Evolutionary conservation across 1,140 invertebrate species (phyloP), one percentile per base, ranked within the genome.

Genomic region (Calephelis nemesis): DNA sequence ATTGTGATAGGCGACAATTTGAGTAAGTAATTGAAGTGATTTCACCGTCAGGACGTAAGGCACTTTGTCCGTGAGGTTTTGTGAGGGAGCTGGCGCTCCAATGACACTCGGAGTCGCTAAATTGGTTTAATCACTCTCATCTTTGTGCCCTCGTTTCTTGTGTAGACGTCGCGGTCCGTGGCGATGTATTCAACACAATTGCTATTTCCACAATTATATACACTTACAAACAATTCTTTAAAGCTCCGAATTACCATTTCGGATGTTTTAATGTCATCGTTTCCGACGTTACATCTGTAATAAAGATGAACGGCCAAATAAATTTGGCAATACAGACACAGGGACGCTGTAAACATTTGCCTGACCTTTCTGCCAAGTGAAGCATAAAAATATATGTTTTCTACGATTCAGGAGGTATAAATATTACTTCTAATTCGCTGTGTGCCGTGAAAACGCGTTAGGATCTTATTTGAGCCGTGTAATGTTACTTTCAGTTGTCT

Each of bases 381-480:
- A 30, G 15, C 52, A 58, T 58, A 58, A 58, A 58, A 58, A 58
- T 58, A 58, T 58, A 58, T 58, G 52, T 58, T 58, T 58, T 39
- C 54, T 58, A 58, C 54, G 19, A 58, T 58, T 58, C 13, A 30
- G 54, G 7, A 30, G 39, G 54, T 58, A 58, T 58, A 58, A 58
- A 58, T 58, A 58, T 58, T 58, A 39, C 54, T 58, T 58, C 19
- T 58, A 58, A 58, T 58, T 58, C 11, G 11, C 54, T 15, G 39
- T 12, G 19, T 39, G 12, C 5, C 19, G 54, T 58, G 54, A 58
- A 39, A 11, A 8, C 12, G 54, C 5, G 54, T 30, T 11, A n/a
- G 39, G 39, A 12, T 58, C 54, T 58, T 12, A 7, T 58, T 58
- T 58, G 19, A 58, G 30, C 54, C 52, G 15, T 58, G 19, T 58